Evolutionary conservation across 2,888 invertebrate species (phyloP), one percentile per base, ranked within the genome.

Genomic region (Therioaphis trifolii): DNA sequence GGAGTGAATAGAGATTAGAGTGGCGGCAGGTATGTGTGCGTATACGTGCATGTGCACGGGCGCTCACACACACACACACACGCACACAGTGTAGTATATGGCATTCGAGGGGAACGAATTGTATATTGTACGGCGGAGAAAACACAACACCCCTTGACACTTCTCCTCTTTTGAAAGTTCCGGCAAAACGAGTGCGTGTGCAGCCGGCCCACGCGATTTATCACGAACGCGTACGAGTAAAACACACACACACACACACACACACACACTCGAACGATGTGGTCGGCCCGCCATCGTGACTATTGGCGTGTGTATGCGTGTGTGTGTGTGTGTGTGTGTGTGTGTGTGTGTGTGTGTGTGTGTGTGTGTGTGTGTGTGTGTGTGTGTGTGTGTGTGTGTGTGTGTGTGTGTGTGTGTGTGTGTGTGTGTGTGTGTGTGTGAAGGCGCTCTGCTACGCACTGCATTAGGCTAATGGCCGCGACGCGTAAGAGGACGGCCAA

Each of bases 381-480:
- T 4, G 1, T 40, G 7, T 35, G 35, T 74, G 12, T 15, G 15
- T 35, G 14, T 24, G 9, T 24, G 21, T 15, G 18, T 4, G 1
- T 40, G 7, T 35, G 35, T 74, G 12, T 15, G 15, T 35, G 14
- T 24, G 9, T 24, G 21, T 15, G 18, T 4, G 1, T 40, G 7
- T 35, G 35, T 74, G 12, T 15, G 15, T 35, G 14, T 24, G 9
- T 24, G 21, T 15, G 18, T 4, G 1, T 40, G 7, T 35, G n/a
- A 35, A 3, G 35, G 7, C 35, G 3, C 35, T 5, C 35, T 35
- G n/a, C n/a, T 9, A 29, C 24, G 52, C 72, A 78, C 35, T 68
- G 78, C 78, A 69, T 79, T 79, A 79, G 79, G 35, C 69, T 79
- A 79, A 79, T 79, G 79, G 79, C 35, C 35, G 35, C 69, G 79